Base-by-base conservation (phyloP, 2,113 vertebrate genomes). In the Pseudopodoces humilis region DNA sequence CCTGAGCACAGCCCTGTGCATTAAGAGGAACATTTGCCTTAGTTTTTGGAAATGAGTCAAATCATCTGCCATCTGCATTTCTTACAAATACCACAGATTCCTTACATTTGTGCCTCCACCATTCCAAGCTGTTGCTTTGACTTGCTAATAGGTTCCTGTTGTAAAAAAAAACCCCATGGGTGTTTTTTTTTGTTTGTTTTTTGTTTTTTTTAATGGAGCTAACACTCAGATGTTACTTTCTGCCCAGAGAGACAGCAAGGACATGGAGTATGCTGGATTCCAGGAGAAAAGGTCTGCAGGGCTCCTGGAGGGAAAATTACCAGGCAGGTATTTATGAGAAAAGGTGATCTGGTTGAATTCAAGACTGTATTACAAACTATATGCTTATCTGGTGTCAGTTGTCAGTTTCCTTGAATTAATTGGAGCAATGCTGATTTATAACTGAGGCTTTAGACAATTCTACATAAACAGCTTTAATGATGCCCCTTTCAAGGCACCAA, bases 1-100 rank as follows among this genome's bases (percentile, higher is more conserved):
- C 64, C 74, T 75, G 56, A 83, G 68, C 75, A 84, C 64, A 88
- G 50, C 55, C 68, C 80, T 50, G 64, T 77, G 86, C 80, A 44
- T 88, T 60, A 85, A 65, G 68, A 63, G 39, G 60, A 92, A 63
- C 49, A 70, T 88, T 90, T 92, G 90, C 81, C 0, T 5, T 87
- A 91, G 94, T 94, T 92, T 96, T 96, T 97, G 88, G 94, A 95
- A 97, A 91, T 90, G 94, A 96, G 86, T 89, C 46, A 93, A 92
- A 96, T 88, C 28, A 44, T 93, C 81, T 89, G 56, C 83, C 95
- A 94, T 95, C 90, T 94, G 72, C 92, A 86, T 95, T 95, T 96
- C 86, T 95, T 87, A 90, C 83, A 92, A 96, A 97, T 96, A 83
- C 96, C 93, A 88, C 76, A 87, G 76, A 97, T 97, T 94, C 94